Evolutionary conservation across 2,888 invertebrate genomes (phyloP), one percentile per base, ranked within the genome.

Genomic region (Dusona sp.): DNA sequence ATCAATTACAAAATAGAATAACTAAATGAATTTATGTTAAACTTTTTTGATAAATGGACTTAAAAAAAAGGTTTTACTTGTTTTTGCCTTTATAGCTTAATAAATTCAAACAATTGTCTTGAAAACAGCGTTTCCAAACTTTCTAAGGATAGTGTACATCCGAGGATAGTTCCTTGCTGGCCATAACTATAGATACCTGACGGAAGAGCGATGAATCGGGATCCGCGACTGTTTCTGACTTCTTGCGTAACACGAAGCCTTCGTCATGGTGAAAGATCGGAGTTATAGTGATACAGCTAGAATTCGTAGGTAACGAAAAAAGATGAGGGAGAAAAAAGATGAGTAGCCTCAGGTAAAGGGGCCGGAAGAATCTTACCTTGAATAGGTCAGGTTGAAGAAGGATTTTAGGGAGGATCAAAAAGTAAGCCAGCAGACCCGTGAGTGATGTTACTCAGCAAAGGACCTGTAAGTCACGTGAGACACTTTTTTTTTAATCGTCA

Each of bases 291-390:
- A 73, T 80, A 73, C 73, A 64, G 64, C 51, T 64, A 36, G 64
- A 36, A 36, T 73, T 73, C 48, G 61, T 61, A 68, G 48, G 61
- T 25, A 78, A 42, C 51, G 61, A 79, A 65, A 65, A 48, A 1
- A 79, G 25, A 22, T 64, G 16, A 29, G 19, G 38, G 45, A 42
- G 57, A 67, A 68, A 74, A 48, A 19, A 70, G 54, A 61, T 88
- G 85, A 88, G 89, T 89, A 90, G 90, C 89, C 91, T 90, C 92
- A 91, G 91, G 92, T 91, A 92, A 91, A 91, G 90, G 88, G 91
- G 88, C 73, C 88, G 92, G 91, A 91, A 91, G 91, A 92, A 92
- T 92, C 90, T 92, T 90, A 92, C 90, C 92, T 92, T 92, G 92
- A 91, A 92, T 92, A 93, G 92, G 92, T 93, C 93, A 92, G 92